phyloP scores from a whole-genome alignment of 1,140 invertebrate species.

The Battus philenor region DNA sequence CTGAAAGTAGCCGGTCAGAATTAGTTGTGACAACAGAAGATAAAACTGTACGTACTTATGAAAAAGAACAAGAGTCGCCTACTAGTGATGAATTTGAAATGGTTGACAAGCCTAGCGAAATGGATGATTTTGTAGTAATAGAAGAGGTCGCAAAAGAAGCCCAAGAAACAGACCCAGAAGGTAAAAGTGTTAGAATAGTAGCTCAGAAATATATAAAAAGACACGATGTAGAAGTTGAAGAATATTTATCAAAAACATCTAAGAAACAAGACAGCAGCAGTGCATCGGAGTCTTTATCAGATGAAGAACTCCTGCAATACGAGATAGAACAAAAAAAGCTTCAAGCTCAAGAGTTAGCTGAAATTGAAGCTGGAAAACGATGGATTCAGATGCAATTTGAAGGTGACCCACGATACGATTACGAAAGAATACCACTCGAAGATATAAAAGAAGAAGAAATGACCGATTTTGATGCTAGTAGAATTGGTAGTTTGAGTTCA shows the following conservation, averaged over 20 bases:
- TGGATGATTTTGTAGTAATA: conserved; percentile 91
- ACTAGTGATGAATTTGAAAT: conserved; percentile 93
- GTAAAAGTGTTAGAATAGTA: conserved; percentile 85
- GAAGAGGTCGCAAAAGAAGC: conserved; percentile 91
- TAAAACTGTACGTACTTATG: conserved; percentile 66
- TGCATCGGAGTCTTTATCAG: conserved; percentile 75
- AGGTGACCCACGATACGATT: conserved; percentile 80
- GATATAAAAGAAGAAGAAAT: conserved; percentile 94
- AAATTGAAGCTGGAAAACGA: conserved; percentile 86
- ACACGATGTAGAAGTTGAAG: conserved; percentile 84
- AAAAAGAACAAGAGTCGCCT: conserved; percentile 84
- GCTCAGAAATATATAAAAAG: conserved; percentile 76
- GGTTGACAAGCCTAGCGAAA: conserved; percentile 88
- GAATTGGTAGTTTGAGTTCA: conserved; percentile 87
- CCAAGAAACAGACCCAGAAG: conserved; percentile 86
- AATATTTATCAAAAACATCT: conserved; percentile 78
- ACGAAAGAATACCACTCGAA: conserved; percentile 88
- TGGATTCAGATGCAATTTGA: conserved; percentile 93
- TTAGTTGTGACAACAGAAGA: conserved; percentile 75
- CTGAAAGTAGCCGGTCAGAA: conserved; percentile 75
- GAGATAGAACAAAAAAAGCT: conserved; percentile 84
- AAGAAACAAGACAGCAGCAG: conserved; percentile 77
- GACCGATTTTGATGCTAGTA: conserved; percentile 88
- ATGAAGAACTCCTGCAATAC: conserved; percentile 81
- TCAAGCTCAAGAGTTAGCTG: conserved; percentile 75